Evolutionary conservation across 2,113 vertebrate species (phyloP).

Genomic region (Galbula dea): DNA sequence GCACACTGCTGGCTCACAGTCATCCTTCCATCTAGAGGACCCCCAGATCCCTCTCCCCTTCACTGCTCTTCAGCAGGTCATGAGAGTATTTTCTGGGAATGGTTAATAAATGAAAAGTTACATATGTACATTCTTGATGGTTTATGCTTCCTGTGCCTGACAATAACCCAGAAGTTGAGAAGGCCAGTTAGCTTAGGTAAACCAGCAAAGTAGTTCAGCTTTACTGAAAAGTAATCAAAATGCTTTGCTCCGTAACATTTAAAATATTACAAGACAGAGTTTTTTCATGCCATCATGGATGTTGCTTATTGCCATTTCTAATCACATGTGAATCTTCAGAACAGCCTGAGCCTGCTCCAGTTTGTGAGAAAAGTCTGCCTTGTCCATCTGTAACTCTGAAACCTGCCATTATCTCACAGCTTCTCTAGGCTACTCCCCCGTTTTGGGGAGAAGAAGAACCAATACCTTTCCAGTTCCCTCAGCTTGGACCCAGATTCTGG

Average conservation of each 20-base stretch:
- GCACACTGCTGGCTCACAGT: too few relatives aligned
- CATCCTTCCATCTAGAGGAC: too few relatives aligned
- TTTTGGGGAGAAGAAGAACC: not conserved
- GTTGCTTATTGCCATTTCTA: not conserved
- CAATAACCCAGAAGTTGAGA: not conserved
- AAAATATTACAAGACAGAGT: not conserved
- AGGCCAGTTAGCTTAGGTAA: not conserved
- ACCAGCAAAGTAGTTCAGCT: not conserved
- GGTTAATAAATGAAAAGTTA: not conserved
- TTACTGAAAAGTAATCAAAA: not conserved
- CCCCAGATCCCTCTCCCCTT: too few relatives aligned
- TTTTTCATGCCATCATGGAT: not conserved
- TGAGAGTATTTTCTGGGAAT: not conserved
- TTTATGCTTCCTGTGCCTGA: not conserved
- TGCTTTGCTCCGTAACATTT: not conserved
- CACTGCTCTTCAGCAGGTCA: too few relatives aligned
- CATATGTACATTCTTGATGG: not conserved
- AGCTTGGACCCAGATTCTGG: not conserved
- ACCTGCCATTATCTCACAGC: not conserved
- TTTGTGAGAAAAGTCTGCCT: not conserved
- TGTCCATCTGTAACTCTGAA: not conserved
- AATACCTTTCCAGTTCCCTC: not conserved
- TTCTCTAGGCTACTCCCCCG: accelerated
- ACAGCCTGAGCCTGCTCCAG: not conserved
- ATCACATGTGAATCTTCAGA: not conserved